These are phyloP conservation scores for Nothura maculosa DNA, from an alignment of 2,797 vertebrate genomes.

Conservation along the genomic window DNA sequence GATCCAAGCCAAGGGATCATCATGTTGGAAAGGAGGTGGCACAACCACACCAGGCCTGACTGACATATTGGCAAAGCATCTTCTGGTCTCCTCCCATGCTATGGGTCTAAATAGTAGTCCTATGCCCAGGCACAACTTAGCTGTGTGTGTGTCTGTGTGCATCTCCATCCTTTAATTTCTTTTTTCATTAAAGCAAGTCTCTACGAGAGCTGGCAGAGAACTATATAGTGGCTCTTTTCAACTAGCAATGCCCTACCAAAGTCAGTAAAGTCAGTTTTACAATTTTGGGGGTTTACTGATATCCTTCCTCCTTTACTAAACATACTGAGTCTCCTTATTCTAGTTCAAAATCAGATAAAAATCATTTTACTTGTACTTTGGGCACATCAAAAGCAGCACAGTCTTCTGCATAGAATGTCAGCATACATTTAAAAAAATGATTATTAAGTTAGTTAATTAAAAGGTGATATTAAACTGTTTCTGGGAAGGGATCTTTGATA, in stretches of 20 bases:
- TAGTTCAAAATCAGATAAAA: background rate
- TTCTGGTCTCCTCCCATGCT: rapidly evolving
- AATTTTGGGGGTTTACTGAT: rapidly evolving
- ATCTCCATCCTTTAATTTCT: background rate
- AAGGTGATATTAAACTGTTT: background rate
- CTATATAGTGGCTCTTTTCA: background rate
- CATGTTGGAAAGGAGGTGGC: background rate
- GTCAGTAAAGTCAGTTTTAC: background rate
- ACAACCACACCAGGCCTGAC: background rate
- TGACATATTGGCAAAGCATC: background rate
- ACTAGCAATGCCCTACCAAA: too few relatives aligned
- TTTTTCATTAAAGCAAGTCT: background rate
- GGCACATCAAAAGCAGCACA: background rate
- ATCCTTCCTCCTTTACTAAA: background rate
- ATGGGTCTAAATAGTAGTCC: background rate
- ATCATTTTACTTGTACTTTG: background rate
- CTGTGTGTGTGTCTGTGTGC: too few relatives aligned
- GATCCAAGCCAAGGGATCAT: background rate
- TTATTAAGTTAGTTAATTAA: background rate
- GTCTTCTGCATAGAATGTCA: background rate
- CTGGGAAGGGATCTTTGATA: background rate
- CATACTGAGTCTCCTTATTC: too few relatives aligned
- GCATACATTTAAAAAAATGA: background rate
- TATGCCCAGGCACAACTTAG: rapidly evolving
- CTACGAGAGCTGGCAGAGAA: background rate